phyloP scores from a whole-genome alignment of 2,113 vertebrate genomes.

The Megaceryle torquata region DNA sequence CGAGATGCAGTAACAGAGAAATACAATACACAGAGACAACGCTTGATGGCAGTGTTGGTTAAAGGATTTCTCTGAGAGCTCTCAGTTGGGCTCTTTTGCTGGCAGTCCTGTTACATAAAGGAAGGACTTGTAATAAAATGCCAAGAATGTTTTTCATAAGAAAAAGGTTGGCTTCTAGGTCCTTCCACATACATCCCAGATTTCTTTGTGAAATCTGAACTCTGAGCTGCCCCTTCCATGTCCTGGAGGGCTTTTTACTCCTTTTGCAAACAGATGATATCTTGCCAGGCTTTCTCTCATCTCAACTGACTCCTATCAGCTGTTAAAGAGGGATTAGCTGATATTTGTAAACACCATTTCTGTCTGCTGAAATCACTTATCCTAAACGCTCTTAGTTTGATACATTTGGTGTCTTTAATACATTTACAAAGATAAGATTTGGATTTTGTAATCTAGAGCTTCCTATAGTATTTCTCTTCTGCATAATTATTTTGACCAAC shows the following conservation, averaged over 20 bases:
- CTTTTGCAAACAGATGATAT: background rate
- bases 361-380: background rate
- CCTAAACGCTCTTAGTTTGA: background rate
- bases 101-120: background rate
- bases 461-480: background rate
- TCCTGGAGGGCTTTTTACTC: background rate
- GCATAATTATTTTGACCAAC: background rate
- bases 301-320: background rate
- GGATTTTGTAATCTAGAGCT: background rate
- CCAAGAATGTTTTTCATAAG: background rate
- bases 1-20: background rate
- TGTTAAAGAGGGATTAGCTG: background rate
- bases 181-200: background rate
- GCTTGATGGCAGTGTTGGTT: slow-evolving; percentile 60
- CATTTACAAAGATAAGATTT: background rate
- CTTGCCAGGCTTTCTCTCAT: background rate
- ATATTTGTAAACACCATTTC: background rate
- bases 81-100: background rate
- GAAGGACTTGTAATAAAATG: background rate
- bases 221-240: background rate
- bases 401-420: background rate
- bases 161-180: background rate
- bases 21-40: background rate
- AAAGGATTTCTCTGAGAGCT: background rate
- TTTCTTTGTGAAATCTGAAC: background rate